Conservation (phyloP, 1,140 invertebrate species). For the Arion vulgaris region DNA sequence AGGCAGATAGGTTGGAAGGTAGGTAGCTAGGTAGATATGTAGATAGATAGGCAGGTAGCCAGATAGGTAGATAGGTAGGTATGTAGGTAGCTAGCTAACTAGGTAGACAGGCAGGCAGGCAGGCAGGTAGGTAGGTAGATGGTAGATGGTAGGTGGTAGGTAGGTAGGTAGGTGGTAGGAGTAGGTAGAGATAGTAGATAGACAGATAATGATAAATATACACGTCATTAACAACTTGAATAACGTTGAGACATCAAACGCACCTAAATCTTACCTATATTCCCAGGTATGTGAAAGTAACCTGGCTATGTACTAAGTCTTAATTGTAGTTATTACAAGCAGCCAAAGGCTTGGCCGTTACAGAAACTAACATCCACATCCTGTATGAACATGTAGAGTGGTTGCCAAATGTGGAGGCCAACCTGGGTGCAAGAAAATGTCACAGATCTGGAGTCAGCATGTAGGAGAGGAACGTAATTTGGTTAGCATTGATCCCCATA, state of each 20-base stretch:
- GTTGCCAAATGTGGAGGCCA: not conserved
- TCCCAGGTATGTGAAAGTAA: no score
- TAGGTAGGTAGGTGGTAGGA: no score
- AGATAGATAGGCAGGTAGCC: not conserved
- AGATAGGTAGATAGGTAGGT: not conserved
- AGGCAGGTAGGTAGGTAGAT: no score
- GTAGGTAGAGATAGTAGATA: not conserved
- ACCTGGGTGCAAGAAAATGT: slow-evolving; percentile 3
- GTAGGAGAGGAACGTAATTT: not conserved
- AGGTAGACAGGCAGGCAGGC: not conserved
- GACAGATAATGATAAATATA: not conserved
- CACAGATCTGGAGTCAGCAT: not conserved
- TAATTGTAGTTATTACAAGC: not conserved
- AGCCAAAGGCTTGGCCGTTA: not conserved
- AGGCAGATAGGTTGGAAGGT: not conserved
- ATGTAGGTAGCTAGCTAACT: not conserved
- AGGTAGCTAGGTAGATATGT: no score
- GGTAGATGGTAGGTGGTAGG: no score
- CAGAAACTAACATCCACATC: not conserved
- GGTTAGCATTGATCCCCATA: not conserved
- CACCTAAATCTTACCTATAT: no score
- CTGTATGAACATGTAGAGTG: not conserved
- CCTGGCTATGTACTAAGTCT: no score
- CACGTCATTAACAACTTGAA: no score
- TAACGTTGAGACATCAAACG: no score